phyloP scores from a whole-genome alignment of 2,888 invertebrate genomes.

The Mythimna loreyi region DNA sequence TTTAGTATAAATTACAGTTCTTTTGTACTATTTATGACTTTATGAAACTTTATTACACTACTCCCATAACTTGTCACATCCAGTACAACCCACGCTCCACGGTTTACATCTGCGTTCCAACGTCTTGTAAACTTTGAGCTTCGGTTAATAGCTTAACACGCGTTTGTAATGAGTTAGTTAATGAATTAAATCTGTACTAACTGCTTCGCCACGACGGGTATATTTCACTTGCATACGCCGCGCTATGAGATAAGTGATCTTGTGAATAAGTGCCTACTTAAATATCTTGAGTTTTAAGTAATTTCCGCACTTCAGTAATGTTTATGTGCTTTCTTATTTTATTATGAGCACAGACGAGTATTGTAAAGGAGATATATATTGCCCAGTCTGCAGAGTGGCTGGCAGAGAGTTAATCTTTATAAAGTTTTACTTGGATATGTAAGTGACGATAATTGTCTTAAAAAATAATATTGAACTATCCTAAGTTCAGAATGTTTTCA shows the following conservation, averaged over 20 bases:
- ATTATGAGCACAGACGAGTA: background rate
- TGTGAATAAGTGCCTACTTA: conserved; percentile 42
- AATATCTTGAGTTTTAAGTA: conserved; percentile 27
- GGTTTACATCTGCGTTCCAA: conserved; percentile 57
- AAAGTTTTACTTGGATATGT: too few relatives aligned
- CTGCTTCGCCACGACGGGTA: conserved; percentile 59
- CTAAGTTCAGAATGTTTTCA: too few relatives aligned
- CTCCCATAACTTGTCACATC: conserved; percentile 36
- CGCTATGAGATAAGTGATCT: conserved; percentile 49
- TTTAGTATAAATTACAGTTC: too few relatives aligned
- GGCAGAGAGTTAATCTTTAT: too few relatives aligned
- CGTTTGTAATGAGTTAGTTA: conserved; percentile 82
- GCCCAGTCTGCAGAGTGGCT: too few relatives aligned
- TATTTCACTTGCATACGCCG: conserved; percentile 57
- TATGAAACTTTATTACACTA: background rate
- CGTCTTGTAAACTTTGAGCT: conserved; percentile 78
- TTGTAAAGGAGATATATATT: background rate
- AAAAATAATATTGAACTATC: too few relatives aligned
- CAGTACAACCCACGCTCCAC: conserved; percentile 46
- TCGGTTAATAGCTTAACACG: conserved; percentile 81
- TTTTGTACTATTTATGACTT: too few relatives aligned
- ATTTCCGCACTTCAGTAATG: conserved; percentile 18
- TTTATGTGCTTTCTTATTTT: conserved; percentile 7
- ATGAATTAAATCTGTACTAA: conserved; percentile 84
- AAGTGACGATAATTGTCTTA: too few relatives aligned